phyloP scores from a whole-genome alignment of 2,113 vertebrate genomes.

The Pteropus alecto region DNA sequence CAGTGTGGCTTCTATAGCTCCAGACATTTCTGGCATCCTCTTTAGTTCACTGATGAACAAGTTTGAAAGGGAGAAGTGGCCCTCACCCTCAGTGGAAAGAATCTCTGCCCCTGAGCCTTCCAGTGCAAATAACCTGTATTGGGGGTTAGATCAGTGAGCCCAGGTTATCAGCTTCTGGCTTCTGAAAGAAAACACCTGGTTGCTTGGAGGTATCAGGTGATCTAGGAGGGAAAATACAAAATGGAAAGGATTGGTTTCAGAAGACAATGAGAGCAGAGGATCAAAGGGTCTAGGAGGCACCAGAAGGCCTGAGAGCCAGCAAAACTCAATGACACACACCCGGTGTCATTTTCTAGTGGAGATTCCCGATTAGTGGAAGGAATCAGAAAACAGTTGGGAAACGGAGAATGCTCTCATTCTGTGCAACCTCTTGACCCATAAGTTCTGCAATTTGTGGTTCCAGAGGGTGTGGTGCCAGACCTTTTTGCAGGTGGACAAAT shows the following conservation, averaged over 20 bases:
- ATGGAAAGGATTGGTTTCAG: slow-evolving; percentile 68
- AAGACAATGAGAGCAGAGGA: slow-evolving; percentile 60
- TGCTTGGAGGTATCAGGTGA: slow-evolving; percentile 63
- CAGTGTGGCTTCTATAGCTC: background rate
- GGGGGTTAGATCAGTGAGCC: slow-evolving; percentile 27
- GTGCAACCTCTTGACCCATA: background rate
- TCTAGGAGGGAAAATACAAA: slow-evolving; percentile 44
- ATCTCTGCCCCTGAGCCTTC: background rate
- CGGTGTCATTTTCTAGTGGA: slow-evolving; percentile 57
- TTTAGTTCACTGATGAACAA: background rate
- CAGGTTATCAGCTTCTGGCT: slow-evolving; percentile 62
- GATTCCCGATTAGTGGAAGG: slow-evolving; percentile 36
- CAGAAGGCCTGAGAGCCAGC: slow-evolving; percentile 47
- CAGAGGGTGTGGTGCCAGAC: background rate
- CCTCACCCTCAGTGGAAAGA: background rate
- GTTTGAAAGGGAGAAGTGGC: background rate
- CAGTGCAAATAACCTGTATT: background rate
- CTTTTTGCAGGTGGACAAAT: background rate
- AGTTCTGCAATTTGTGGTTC: background rate
- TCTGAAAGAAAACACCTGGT: slow-evolving; percentile 74
- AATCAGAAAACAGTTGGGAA: slow-evolving; percentile 25
- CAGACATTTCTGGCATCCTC: background rate
- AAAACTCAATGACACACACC: slow-evolving; percentile 22
- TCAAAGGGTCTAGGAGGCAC: slow-evolving; percentile 66
- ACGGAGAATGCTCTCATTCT: background rate